phyloP scores from a whole-genome alignment of 2,113 vertebrate genomes.

The Zosterops japonicus region DNA sequence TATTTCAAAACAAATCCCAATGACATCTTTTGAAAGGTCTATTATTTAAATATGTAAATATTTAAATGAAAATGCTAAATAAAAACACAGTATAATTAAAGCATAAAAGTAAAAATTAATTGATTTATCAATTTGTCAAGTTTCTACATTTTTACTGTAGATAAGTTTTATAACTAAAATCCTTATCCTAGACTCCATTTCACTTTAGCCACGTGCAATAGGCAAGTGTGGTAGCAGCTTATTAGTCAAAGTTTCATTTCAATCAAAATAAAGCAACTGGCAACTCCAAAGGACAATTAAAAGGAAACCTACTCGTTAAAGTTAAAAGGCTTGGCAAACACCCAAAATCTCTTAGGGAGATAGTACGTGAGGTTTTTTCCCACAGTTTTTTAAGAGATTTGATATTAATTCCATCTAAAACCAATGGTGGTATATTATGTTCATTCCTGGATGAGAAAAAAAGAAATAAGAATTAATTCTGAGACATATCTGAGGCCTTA shows the following conservation, averaged over 20 bases:
- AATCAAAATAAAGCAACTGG: not conserved
- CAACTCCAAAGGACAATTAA: not conserved
- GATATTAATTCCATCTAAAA: not conserved
- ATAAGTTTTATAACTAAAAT: not conserved
- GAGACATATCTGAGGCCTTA: not conserved
- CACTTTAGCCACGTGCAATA: not conserved
- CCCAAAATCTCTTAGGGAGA: not conserved
- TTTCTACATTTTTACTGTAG: not conserved
- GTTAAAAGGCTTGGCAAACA: not conserved
- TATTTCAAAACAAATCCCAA: not conserved
- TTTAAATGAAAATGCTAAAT: not conserved
- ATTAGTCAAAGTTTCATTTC: not conserved
- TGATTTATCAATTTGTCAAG: not conserved
- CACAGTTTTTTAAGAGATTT: not conserved
- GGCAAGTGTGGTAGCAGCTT: not conserved
- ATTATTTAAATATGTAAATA: not conserved
- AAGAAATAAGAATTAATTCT: not conserved
- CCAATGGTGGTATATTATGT: rapidly evolving
- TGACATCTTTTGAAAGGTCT: not conserved
- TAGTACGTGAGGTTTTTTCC: rapidly evolving
- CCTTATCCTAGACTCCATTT: not conserved
- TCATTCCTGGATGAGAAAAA: not conserved
- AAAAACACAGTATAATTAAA: not conserved
- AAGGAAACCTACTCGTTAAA: not conserved
- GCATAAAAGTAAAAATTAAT: not conserved